phyloP scores from a whole-genome alignment of 2,113 vertebrate species.

The Anguilla japonica region DNA sequence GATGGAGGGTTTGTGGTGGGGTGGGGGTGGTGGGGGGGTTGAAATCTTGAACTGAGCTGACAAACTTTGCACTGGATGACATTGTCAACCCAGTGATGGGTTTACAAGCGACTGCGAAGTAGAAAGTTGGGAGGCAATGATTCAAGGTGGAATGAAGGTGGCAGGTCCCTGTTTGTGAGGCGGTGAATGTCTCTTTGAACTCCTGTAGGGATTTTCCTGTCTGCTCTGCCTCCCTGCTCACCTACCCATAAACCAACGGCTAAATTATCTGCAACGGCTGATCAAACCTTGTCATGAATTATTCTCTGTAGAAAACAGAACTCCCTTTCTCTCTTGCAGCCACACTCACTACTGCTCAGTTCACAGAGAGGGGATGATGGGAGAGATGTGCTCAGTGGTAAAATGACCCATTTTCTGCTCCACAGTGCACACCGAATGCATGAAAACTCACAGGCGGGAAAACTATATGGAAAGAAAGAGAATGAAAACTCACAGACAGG shows the following conservation, averaged over 20 bases:
- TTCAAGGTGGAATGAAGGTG: not conserved
- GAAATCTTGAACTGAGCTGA: too few relatives aligned
- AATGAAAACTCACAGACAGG: too few relatives aligned
- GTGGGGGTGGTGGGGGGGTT: too few relatives aligned
- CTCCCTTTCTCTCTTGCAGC: not conserved
- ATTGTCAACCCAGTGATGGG: not conserved
- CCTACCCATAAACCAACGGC: not conserved
- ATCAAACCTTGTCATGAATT: slow-evolving; percentile 46
- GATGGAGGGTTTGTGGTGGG: too few relatives aligned
- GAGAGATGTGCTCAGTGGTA: slow-evolving; percentile 30
- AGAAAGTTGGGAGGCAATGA: not conserved
- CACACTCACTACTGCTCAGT: slow-evolving; percentile 4
- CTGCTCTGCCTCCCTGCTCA: not conserved
- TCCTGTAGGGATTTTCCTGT: not conserved
- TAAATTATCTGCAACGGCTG: slow-evolving; percentile 2
- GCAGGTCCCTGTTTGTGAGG: not conserved
- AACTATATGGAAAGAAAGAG: not conserved
- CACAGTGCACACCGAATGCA: slow-evolving; percentile 3
- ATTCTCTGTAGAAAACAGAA: slow-evolving; percentile 39
- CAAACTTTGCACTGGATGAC: too few relatives aligned
- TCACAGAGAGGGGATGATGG: slow-evolving; percentile 22
- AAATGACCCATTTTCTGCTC: slow-evolving; percentile 38
- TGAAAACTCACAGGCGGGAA: not conserved
- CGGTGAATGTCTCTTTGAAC: not conserved
- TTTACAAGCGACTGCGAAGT: not conserved